Evolutionary conservation across 2,797 vertebrate genomes (phyloP), one percentile per base, ranked within the genome.

Genomic region (Passerculus sandwichensis): DNA sequence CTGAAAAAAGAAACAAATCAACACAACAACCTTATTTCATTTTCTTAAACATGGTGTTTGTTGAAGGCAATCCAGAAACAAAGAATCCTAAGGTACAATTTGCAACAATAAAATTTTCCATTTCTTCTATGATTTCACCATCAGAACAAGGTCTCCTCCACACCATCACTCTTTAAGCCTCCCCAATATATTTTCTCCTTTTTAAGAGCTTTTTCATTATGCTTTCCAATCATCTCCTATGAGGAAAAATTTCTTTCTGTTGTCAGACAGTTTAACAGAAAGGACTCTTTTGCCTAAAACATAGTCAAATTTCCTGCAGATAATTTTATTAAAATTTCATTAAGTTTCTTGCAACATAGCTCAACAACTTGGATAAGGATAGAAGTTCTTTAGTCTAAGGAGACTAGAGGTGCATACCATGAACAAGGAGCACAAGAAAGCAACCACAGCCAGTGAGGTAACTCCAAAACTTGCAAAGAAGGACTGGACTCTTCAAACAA

Each of bases 11-110:
- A 65, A 84, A 82, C 22, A 79, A 73, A 64, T 36, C 29, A 93
- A 50, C 7, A 64, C 18, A 73, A 60, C 22, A 73, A 77, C 44
- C 48, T 77, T 22, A 93, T 88, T 89, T 56, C 6, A 62, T 89
- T 92, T 81, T 83, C 92, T 88, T 92, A 81, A 94, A 53, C 22
- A 9, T 22, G 16, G 36, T 64, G 75, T 78, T 94, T 91, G 83
- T 56, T 88, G 81, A 84, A 86, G 34, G 34, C 73, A 94, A 89
- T 57, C 25, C 62, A 95, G 79, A 92, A 94, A 87, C 64, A 85
- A 74, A 70, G 42, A 80, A 34, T 71, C 44, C 45, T 56, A 73
- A 78, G 23, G 48, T 85, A 83, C 40, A 72, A 88, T 6, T 64
- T 36, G 36, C 85, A 92, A 70, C 40, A 38, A 38, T 25, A 81